Conservation (phyloP, 2,113 vertebrate species). For the Eulemur macaco region DNA sequence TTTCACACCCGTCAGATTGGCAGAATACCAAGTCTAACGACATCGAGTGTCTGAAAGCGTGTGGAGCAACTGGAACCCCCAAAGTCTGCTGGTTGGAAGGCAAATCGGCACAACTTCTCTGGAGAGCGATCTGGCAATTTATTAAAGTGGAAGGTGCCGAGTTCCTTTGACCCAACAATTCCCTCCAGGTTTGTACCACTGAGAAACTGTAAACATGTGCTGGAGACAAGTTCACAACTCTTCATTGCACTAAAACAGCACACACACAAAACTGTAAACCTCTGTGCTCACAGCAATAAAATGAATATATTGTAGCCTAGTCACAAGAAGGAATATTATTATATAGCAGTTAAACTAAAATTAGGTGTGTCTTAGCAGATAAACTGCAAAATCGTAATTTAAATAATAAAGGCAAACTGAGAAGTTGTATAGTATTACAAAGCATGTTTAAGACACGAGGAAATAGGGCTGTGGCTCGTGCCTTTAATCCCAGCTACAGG, state of each 20-base stretch:
- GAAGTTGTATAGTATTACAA: neutral
- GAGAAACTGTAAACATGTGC: neutral
- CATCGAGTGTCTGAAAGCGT: neutral
- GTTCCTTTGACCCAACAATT: neutral
- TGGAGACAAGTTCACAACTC: neutral
- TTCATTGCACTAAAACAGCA: neutral
- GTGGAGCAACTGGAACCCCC: neutral
- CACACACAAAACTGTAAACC: neutral
- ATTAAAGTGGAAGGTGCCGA: neutral
- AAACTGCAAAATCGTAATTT: neutral
- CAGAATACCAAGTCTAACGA: neutral
- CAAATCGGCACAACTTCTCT: neutral
- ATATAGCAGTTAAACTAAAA: neutral
- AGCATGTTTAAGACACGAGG: neutral
- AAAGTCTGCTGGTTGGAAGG: neutral
- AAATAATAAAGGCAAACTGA: slow-evolving; percentile 20
- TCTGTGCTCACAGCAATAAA: neutral
- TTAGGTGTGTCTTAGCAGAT: neutral
- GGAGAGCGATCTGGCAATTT: neutral
- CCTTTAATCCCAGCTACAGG: no score
- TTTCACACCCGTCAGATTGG: slow-evolving; percentile 9
- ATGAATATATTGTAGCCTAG: neutral
- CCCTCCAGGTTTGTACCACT: neutral
- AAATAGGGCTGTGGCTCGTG: neutral
- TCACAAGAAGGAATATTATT: neutral